Conservation (phyloP, 2,797 vertebrate species). For the Brotula barbata region DNA sequence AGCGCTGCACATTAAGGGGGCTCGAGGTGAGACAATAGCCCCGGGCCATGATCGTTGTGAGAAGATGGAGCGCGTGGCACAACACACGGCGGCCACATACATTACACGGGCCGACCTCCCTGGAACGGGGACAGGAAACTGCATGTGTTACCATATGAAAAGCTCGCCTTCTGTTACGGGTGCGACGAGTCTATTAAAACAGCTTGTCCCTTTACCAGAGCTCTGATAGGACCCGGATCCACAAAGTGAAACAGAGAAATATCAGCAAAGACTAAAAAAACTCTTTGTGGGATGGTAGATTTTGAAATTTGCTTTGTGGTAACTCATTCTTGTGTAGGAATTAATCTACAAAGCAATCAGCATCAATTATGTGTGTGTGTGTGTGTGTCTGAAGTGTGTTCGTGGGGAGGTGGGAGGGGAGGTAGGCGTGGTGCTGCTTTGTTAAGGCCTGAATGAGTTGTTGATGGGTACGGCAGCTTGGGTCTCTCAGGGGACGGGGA, state of each 20-base stretch:
- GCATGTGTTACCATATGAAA: slow-evolving; percentile 24
- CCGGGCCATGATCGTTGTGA: slow-evolving; percentile 74
- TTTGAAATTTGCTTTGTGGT: not conserved
- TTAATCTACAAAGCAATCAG: slow-evolving; percentile 37
- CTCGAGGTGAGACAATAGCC: slow-evolving; percentile 74
- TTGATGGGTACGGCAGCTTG: slow-evolving; percentile 78
- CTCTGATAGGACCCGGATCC: slow-evolving; percentile 22
- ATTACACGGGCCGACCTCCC: slow-evolving; percentile 1
- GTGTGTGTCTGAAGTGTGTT: slow-evolving; percentile 8
- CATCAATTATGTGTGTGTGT: slow-evolving; percentile 22
- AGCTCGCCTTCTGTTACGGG: slow-evolving; percentile 14
- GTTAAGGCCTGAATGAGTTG: slow-evolving; percentile 78
- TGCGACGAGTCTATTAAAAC: slow-evolving; percentile 38
- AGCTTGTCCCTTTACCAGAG: slow-evolving; percentile 19
- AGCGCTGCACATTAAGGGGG: slow-evolving; percentile 48
- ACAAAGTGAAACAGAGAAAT: slow-evolving; percentile 1
- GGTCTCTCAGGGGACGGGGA: slow-evolving; percentile 72
- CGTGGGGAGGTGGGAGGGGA: not conserved
- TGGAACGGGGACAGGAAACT: slow-evolving; percentile 7
- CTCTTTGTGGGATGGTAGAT: not conserved
- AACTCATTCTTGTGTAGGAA: slow-evolving; percentile 22
- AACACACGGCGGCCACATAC: slow-evolving; percentile 42
- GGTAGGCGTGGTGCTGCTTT: slow-evolving; percentile 68
- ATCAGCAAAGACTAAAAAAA: not conserved
- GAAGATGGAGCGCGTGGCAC: slow-evolving; percentile 16